Conservation (phyloP, 2,113 vertebrate species). For the Clarias gariepinus region DNA sequence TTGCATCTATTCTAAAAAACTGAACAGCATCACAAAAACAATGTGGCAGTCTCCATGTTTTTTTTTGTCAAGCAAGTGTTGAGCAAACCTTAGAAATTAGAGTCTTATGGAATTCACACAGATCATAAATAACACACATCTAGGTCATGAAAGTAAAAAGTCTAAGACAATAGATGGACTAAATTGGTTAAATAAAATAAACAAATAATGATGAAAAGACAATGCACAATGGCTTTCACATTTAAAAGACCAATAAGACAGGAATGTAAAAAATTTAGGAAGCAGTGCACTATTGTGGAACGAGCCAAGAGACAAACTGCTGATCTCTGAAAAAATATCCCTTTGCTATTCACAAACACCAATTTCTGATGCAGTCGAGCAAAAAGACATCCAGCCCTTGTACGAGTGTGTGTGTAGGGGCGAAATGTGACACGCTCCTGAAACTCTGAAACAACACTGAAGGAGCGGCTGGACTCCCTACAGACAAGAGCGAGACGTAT, state of each 20-base stretch:
- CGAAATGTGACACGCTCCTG: conserved; percentile 50
- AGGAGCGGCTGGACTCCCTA: conserved; percentile 55
- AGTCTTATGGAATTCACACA: not conserved
- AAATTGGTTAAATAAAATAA: not conserved
- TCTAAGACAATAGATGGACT: not conserved
- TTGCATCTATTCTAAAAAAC: not conserved
- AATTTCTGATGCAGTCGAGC: not conserved
- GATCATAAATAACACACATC: not conserved
- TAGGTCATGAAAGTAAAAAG: not conserved
- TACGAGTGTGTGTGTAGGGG: not conserved
- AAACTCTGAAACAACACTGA: conserved; percentile 51
- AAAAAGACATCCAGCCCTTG: conserved; percentile 17
- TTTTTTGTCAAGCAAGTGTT: not conserved
- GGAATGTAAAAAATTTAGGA: conserved; percentile 8
- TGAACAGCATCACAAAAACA: not conserved
- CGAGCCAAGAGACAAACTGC: conserved; percentile 2
- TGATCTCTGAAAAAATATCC: conserved; percentile 16
- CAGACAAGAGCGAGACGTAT: conserved; percentile 52
- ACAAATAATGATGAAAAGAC: not conserved
- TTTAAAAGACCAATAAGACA: conserved; percentile 20
- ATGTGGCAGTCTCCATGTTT: not conserved
- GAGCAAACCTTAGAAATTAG: not conserved
- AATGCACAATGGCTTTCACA: not conserved
- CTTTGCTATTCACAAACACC: conserved; percentile 5
- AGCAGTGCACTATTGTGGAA: not conserved